A percentile compares a stretch with the other conserved stretches of the same genome.
phyloP scores from a whole-genome alignment of 2,113 vertebrate species.

The Periophthalmodon schlosseri region DNA sequence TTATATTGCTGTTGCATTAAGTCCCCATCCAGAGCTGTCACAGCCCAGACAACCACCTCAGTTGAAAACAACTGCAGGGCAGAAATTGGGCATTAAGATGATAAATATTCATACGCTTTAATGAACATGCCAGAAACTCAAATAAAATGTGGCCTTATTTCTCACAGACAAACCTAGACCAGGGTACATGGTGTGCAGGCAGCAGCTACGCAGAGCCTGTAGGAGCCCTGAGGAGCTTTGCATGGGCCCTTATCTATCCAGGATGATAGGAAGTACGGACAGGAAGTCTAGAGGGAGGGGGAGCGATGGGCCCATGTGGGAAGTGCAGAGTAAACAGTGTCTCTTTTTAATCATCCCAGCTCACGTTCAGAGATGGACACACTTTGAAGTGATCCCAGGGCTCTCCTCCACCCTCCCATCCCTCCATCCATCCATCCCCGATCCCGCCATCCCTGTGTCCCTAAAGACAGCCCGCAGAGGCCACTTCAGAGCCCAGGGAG shows the following conservation, averaged over 20 bases:
- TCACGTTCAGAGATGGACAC: conserved; percentile 75
- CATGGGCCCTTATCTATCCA: conserved; percentile 76
- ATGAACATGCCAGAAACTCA: neutral
- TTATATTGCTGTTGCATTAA: neutral
- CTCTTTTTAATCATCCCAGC: conserved; percentile 79
- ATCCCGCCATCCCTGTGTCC: conserved; percentile 60
- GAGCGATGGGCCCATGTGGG: conserved; percentile 68
- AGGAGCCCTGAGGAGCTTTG: conserved; percentile 58
- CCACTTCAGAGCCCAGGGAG: conserved; percentile 19
- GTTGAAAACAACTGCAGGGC: conserved; percentile 1
- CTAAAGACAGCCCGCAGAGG: conserved; percentile 48
- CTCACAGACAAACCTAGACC: neutral
- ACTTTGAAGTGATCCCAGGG: conserved; percentile 77
- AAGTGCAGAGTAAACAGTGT: conserved; percentile 81
- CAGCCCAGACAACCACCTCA: neutral
- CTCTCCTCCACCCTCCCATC: conserved; percentile 67
- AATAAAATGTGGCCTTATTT: neutral
- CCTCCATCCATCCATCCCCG: conserved; percentile 39
- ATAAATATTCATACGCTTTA: neutral
- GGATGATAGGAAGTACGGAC: conserved; percentile 75
- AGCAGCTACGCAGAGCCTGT: conserved; percentile 25
- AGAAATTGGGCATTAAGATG: neutral
- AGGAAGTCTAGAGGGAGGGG: conserved; percentile 78
- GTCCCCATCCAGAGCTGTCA: neutral
- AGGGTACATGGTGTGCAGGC: neutral